Evolutionary conservation across 2,797 vertebrate genomes (phyloP), one percentile per base, ranked within the genome.

Genomic region (Hydrophis major): DNA sequence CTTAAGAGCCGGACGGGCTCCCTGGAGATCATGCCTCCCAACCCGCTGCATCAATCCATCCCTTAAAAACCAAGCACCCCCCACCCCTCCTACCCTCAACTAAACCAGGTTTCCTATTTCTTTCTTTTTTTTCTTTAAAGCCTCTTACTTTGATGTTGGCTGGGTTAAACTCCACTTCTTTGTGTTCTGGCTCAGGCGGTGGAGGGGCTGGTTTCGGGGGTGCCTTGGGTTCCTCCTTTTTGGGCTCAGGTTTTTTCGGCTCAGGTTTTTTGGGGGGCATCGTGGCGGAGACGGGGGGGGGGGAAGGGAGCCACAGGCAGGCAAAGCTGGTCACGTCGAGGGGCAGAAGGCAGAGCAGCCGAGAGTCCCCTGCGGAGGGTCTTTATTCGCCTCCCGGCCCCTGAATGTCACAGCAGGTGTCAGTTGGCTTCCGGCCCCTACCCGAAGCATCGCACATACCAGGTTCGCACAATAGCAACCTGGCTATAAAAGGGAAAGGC

Each of bases 211-310:
- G 98, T 6, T 98, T 98, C 1, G 98, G 98, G 0, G 98, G 97
- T 0, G 97, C 98, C 94, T 99, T 99, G 1, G 98, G 96, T 12
- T 99, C 99, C 93, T 99, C 98, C 94, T 99, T 99, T 98, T 99
- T 98, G 1, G 98, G 98, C 22, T 99, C 99, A 1, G 99, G 98
- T 90, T 99, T 99, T 98, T 99, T 98, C 1, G 97, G 98, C 7
- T 98, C 98, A 0, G 98, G 98, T 88, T 98, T 99, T 97, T 99
- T 99, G 16, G 99, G 99, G 63, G 99, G 97, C 99, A 99, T 99
- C 83, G 89, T 92, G 87, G 88, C 59, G 20, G 74, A 22, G 74
- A 86, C 47, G 2, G 37, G 22, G 1, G 53, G 53, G 6, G 22
- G 20, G 2, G 7, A 37, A 37, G 37, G 10, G 7, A 7, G 1